Conservation (phyloP, 2,797 vertebrate species). For the Hephaestus fuliginosus region DNA sequence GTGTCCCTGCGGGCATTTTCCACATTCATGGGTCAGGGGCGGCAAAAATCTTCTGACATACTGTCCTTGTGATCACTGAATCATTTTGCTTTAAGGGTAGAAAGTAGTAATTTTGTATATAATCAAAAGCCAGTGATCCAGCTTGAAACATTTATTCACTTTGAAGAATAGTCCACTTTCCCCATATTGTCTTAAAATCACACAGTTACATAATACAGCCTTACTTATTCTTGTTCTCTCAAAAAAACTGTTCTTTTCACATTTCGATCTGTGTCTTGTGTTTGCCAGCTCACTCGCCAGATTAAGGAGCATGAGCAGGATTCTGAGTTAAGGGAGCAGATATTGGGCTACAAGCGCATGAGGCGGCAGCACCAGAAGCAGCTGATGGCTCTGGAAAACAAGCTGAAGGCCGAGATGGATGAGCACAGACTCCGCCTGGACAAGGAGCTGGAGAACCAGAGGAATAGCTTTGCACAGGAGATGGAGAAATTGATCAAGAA, state of each 20-base stretch:
- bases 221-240: background rate
- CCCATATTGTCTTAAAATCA: background rate
- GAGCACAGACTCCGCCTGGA: slow-evolving; percentile 98
- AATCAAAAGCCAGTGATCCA: background rate
- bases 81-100: slow-evolving; percentile 6
- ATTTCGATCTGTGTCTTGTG: slow-evolving; percentile 13
- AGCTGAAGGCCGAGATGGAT: slow-evolving; percentile 98
- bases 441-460: slow-evolving; percentile 98
- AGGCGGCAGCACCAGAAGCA: slow-evolving; percentile 99
- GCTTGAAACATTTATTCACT: background rate
- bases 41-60: slow-evolving; percentile 1
- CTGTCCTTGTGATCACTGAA: slow-evolving; percentile 6
- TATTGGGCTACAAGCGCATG: slow-evolving; percentile 99
- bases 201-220: background rate
- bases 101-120: background rate
- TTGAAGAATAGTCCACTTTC: background rate
- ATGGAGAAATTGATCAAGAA: slow-evolving; percentile 99
- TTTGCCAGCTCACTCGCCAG: slow-evolving; percentile 95
- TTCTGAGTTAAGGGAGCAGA: slow-evolving; percentile 97
- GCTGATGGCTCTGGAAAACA: slow-evolving; percentile 97
- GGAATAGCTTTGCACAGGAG: slow-evolving; percentile 96
- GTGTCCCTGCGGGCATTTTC: slow-evolving; percentile 12
- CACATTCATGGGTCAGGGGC: background rate
- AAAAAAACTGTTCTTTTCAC: background rate
- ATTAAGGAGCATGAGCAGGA: slow-evolving; percentile 99